These are phyloP conservation scores for Macroglossus sobrinus DNA, from an alignment of 2,113 vertebrate species.

Conservation along the genomic window DNA sequence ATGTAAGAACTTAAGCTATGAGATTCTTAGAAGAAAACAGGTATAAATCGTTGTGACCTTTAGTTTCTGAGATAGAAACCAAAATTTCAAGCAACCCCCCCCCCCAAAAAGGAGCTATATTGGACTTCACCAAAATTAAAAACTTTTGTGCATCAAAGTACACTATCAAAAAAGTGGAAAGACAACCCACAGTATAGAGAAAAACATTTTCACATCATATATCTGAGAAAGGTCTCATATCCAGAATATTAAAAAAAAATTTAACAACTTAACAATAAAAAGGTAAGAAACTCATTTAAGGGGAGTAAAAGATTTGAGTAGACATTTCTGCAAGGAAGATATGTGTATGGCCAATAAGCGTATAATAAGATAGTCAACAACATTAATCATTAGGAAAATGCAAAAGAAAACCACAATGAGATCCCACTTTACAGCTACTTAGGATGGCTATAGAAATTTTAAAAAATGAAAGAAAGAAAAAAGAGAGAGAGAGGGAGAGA, in stretches of 20 bases:
- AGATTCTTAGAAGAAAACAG: neutral
- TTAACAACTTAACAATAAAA: neutral
- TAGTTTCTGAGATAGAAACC: neutral
- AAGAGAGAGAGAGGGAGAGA: too few relatives aligned
- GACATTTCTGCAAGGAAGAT: neutral
- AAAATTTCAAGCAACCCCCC: neutral
- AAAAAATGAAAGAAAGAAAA: too few relatives aligned
- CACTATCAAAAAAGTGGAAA: neutral
- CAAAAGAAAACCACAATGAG: neutral
- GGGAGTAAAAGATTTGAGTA: neutral
- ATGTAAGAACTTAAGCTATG: neutral
- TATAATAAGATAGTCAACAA: neutral
- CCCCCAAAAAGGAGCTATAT: neutral
- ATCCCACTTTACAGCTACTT: neutral
- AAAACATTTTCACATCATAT: neutral
- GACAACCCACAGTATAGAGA: neutral
- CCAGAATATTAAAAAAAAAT: neutral
- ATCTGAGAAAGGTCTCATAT: neutral
- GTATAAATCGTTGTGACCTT: neutral
- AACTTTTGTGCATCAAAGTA: neutral
- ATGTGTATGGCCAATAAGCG: neutral
- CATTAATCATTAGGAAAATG: neutral
- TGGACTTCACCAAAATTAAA: neutral
- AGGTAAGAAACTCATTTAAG: neutral
- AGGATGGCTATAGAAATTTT: neutral